Percentiles rank a stretch among this genome's conserved stretches.
These are phyloP conservation scores for Boleophthalmus pectinirostris DNA, from an alignment of 2,113 vertebrate species.

Conservation along the genomic window DNA sequence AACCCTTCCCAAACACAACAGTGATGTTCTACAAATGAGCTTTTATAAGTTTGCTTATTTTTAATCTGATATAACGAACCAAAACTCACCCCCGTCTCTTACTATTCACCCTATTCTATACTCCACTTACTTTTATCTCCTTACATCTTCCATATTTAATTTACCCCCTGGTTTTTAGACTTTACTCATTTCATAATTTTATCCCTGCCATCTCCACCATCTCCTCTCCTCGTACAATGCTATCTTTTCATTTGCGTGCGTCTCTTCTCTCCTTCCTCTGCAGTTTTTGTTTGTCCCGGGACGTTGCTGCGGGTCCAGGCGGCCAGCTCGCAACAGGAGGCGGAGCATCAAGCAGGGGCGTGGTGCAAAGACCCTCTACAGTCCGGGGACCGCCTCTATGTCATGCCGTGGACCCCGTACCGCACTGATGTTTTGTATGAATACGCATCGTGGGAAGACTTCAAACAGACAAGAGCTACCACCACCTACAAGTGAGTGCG, in stretches of 20 bases:
- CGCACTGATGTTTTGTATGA: slow-evolving; percentile 92
- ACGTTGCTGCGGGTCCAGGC: slow-evolving; percentile 86
- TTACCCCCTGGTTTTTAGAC: slow-evolving; percentile 51
- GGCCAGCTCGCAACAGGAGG: slow-evolving; percentile 87
- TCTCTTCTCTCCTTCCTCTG: slow-evolving; percentile 32
- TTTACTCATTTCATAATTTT: slow-evolving; percentile 44
- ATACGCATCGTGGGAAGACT: slow-evolving; percentile 92
- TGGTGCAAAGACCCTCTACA: slow-evolving; percentile 97
- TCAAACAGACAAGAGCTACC: slow-evolving; percentile 84
- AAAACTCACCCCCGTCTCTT: slow-evolving; percentile 57
- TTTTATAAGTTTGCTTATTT: slow-evolving; percentile 72
- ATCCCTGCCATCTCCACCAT: slow-evolving; percentile 48
- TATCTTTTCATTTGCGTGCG: slow-evolving; percentile 45
- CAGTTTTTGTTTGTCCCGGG: slow-evolving; percentile 95
- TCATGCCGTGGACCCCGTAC: slow-evolving; percentile 95
- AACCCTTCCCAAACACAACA: slow-evolving; percentile 62
- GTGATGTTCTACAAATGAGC: slow-evolving; percentile 73
- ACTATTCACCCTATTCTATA: slow-evolving; percentile 57
- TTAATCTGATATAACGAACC: slow-evolving; percentile 71
- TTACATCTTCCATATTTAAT: slow-evolving; percentile 56
- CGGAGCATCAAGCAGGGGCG: slow-evolving; percentile 89
- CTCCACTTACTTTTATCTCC: slow-evolving; percentile 60
- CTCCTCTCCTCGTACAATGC: slow-evolving; percentile 51
- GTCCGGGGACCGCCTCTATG: slow-evolving; percentile 91
- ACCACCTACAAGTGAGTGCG: slow-evolving; percentile 87